Evolutionary conservation across 2,888 invertebrate genomes (phyloP), one percentile per base, ranked within the genome.

Genomic region (Clunio marinus): DNA sequence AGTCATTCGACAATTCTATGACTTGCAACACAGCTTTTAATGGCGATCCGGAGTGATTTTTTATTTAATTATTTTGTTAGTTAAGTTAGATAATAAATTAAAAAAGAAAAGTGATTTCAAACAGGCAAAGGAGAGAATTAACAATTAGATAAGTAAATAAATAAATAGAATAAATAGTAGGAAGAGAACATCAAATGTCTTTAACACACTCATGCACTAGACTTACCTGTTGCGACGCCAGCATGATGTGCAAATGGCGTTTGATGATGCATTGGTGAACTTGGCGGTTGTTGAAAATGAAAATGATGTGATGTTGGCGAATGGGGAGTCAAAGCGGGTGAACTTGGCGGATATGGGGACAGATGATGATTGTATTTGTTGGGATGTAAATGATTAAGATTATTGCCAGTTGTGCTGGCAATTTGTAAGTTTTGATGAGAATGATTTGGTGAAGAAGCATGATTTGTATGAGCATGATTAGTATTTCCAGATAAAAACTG

Each of bases 401-500:
- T 58, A 22, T 69, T 69, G 59, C 59, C 59, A 22, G n/a, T 60
- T 22, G 65, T 70, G 46, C 59, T 75, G 70, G 71, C 75, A 7
- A 59, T 20, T 20, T 45, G 15, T 1, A 25, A 41, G 20, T n/a
- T n/a, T n/a, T 58, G 68, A 68, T 41, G 58, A 13, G 41, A 46
- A 60, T 59, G 69, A 37, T 32, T 41, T 13, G 55, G 69, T 25
- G 69, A 59, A 32, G 62, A 27, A 55, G 80, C 80, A n/a, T 45
- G 63, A 63, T 63, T 45, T 20, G 28, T 66, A 66, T 66, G 66
- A 66, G 66, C 66, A 66, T 66, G 66, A 73, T 74, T 77, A 74
- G 75, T 75, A 75, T 76, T 76, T 58, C 67, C 69, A 75, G 76
- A 84, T 83, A 86, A 81, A 80, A 89, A 87, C 86, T 91, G 89